phyloP scores from a whole-genome alignment of 2,888 invertebrate species.

The Azorinus chamasolen region DNA sequence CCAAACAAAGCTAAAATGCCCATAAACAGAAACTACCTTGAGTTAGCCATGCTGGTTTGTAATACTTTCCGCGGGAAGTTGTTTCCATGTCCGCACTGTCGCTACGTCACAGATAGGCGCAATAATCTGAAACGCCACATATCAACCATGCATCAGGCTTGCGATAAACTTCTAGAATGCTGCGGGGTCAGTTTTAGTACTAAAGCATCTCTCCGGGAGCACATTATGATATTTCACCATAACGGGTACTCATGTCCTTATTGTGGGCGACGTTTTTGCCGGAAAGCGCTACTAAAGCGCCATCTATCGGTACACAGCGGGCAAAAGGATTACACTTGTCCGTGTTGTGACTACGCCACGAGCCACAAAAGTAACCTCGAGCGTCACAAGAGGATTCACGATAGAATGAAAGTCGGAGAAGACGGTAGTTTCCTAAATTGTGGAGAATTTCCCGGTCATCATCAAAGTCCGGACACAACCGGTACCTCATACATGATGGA shows the following conservation, averaged over 20 bases:
- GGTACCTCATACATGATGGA: constrained; percentile 45
- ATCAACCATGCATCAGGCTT: constrained; percentile 86
- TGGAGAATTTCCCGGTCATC: constrained; percentile 39
- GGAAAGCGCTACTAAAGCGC: constrained; percentile 87
- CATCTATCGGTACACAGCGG: constrained; percentile 87
- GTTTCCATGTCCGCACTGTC: constrained; percentile 84
- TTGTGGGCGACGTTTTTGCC: constrained; percentile 86
- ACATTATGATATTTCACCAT: constrained; percentile 86
- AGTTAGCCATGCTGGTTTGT: constrained; percentile 83
- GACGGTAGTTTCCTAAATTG: constrained; percentile 55
- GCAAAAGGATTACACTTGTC: constrained; percentile 86
- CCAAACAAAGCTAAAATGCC: constrained; percentile 78
- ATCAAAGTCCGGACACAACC: constrained; percentile 62
- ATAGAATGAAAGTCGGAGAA: constrained; percentile 61
- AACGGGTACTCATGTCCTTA: constrained; percentile 86
- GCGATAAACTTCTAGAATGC: constrained; percentile 85
- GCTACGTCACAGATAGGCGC: constrained; percentile 85
- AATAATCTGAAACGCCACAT: constrained; percentile 87
- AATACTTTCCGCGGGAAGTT: constrained; percentile 83
- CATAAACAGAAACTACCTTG: constrained; percentile 80
- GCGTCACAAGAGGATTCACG: constrained; percentile 84
- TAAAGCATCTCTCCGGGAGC: constrained; percentile 86
- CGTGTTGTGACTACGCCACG: constrained; percentile 87
- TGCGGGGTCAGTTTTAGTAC: constrained; percentile 86
- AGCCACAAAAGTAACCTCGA: constrained; percentile 87